These are phyloP conservation scores for Coregonus sp. DNA, from an alignment of 2,797 vertebrate genomes.

Conservation along the genomic window DNA sequence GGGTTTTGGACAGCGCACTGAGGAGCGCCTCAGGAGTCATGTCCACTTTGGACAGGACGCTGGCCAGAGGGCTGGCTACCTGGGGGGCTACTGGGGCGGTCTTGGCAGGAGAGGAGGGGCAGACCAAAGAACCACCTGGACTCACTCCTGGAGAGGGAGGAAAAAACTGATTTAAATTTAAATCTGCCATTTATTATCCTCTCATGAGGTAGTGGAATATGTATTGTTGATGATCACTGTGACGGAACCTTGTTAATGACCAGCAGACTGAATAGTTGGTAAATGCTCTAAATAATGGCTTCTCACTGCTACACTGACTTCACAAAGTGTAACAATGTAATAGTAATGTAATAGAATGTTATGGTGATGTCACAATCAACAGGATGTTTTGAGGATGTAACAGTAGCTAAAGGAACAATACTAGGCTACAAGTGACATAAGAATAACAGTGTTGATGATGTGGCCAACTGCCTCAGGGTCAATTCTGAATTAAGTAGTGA, in stretches of 20 bases:
- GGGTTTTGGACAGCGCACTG: conserved; percentile 90
- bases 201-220: no score
- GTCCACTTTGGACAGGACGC: conserved; percentile 91
- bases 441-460: neutral
- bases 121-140: conserved; percentile 47
- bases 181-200: no score
- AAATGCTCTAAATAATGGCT: no score
- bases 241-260: no score
- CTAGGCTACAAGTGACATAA: neutral
- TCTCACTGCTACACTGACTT: neutral
- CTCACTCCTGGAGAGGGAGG: conserved; percentile 42
- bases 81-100: conserved; percentile 56
- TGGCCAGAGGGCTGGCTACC: conserved; percentile 82
- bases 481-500: neutral
- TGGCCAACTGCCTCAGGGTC: neutral
- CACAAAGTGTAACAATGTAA: neutral
- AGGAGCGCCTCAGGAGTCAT: conserved; percentile 88
- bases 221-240: no score
- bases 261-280: no score
- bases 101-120: conserved; percentile 64
- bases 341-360: neutral
- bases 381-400: neutral
- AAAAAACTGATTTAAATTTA: neutral
- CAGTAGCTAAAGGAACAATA: neutral
- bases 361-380: neutral